A percentile compares a stretch with the other conserved stretches of the same genome.
phyloP scores from a whole-genome alignment of 2,797 vertebrate species.

The Sebastes nivosus region DNA sequence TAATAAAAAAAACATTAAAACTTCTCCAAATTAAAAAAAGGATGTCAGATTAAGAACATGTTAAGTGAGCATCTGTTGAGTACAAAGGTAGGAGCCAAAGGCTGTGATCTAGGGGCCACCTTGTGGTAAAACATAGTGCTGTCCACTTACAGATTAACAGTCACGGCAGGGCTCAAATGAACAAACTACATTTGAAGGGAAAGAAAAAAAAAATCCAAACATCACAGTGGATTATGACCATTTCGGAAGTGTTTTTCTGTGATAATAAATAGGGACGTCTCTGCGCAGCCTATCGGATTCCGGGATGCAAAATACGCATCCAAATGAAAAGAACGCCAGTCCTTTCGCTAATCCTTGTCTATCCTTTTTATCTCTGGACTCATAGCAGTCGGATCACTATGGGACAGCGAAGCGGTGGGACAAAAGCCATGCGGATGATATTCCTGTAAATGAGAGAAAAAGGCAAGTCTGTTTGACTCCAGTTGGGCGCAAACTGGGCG shows the following conservation, averaged over 20 bases:
- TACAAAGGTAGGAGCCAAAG: conserved; percentile 4
- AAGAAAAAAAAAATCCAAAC: conserved; percentile 57
- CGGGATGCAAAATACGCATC: conserved; percentile 89
- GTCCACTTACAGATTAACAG: conserved; percentile 67
- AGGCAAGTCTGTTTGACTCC: conserved; percentile 53
- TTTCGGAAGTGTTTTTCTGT: conserved; percentile 79
- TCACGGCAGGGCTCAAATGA: conserved; percentile 74
- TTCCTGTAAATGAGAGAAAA: conserved; percentile 64
- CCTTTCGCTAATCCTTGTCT: conserved; percentile 92
- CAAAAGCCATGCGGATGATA: conserved; percentile 74
- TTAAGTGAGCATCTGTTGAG: conserved; percentile 22
- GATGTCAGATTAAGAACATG: background rate
- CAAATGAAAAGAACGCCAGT: conserved; percentile 90
- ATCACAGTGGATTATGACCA: conserved; percentile 80
- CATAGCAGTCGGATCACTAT: conserved; percentile 84
- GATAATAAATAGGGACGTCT: conserved; percentile 76
- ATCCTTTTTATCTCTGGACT: conserved; percentile 94
- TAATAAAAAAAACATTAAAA: background rate
- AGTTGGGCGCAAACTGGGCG: conserved; percentile 63
- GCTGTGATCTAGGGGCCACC: conserved; percentile 61
- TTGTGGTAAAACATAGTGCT: conserved; percentile 65
- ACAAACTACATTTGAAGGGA: conserved; percentile 70
- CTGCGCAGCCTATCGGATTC: conserved; percentile 81
- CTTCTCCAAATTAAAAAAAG: background rate
- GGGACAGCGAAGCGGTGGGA: conserved; percentile 81